Conservation (phyloP, 1,140 invertebrate genomes). For the Centruroides vittatus region DNA sequence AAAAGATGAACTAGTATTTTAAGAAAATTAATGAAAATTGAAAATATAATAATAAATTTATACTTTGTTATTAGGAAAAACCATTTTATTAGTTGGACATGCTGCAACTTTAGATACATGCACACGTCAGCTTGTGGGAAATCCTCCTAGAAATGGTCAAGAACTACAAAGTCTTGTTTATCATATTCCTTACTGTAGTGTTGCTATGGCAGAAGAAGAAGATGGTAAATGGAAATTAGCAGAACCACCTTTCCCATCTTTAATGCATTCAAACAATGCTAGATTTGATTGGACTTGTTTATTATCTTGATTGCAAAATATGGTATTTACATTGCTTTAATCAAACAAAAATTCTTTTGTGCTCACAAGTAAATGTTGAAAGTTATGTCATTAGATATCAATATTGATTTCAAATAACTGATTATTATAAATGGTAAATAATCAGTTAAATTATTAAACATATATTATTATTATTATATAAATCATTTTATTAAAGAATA, state of each 20-base stretch:
- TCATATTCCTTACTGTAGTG: conserved; percentile 55
- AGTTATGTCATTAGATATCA: too few relatives aligned
- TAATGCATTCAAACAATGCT: conserved; percentile 54
- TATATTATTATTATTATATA: too few relatives aligned
- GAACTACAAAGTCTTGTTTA: conserved; percentile 52
- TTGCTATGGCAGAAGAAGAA: conserved; percentile 41
- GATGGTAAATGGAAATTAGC: conserved; percentile 45
- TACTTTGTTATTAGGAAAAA: not conserved
- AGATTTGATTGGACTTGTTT: conserved; percentile 56
- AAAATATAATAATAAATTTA: too few relatives aligned
- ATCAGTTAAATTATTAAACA: too few relatives aligned
- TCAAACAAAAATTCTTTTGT: too few relatives aligned
- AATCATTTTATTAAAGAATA: too few relatives aligned
- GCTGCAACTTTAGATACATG: conserved; percentile 71
- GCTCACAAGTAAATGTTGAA: too few relatives aligned
- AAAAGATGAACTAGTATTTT: too few relatives aligned
- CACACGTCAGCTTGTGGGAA: conserved; percentile 55
- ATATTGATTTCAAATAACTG: too few relatives aligned
- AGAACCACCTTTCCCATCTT: conserved; percentile 39
- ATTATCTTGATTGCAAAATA: not conserved
- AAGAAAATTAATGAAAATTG: too few relatives aligned
- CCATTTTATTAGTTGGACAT: conserved; percentile 63
- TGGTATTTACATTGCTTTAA: too few relatives aligned
- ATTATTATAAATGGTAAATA: too few relatives aligned
- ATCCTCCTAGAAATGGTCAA: conserved; percentile 40